phyloP scores from a whole-genome alignment of 2,888 invertebrate genomes.

The Stenotaenia linearis region DNA sequence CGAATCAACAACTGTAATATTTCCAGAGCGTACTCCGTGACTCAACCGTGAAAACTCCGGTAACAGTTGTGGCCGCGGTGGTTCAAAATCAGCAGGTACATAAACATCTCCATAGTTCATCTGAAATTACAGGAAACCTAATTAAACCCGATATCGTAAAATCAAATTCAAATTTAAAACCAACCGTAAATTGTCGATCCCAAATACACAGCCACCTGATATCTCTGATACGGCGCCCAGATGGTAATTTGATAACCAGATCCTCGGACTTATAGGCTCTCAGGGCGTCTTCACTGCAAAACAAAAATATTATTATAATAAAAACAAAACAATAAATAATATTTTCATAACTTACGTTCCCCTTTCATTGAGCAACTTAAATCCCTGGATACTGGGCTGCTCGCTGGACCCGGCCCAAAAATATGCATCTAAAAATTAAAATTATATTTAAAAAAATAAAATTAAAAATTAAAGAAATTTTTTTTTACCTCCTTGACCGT shows the following conservation, averaged over 20 bases:
- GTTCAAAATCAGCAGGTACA: conserved; percentile 38
- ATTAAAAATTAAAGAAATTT: neutral
- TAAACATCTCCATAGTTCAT: conserved; percentile 40
- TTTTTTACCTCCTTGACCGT: conserved; percentile 67
- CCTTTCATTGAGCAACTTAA: conserved; percentile 31
- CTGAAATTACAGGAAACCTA: conserved; percentile 31
- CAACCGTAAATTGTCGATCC: conserved; percentile 40
- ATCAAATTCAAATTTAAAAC: neutral
- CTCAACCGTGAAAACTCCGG: conserved; percentile 26
- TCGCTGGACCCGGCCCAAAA: conserved; percentile 35
- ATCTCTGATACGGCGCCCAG: conserved; percentile 38
- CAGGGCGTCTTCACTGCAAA: conserved; percentile 35
- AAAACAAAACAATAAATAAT: neutral
- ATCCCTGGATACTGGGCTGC: conserved; percentile 34
- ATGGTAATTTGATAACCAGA: conserved; percentile 39
- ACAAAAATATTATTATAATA: neutral
- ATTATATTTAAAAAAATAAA: neutral
- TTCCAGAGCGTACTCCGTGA: conserved; percentile 32
- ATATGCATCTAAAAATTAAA: conserved; percentile 32
- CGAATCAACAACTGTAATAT: conserved; percentile 33
- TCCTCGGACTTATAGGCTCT: conserved; percentile 39
- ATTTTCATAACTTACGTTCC: conserved; percentile 17
- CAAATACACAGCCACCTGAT: conserved; percentile 41
- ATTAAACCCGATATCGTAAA: neutral
- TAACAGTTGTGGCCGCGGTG: conserved; percentile 36